phyloP scores from a whole-genome alignment of 2,888 invertebrate genomes.

The Flexamia atlantica region DNA sequence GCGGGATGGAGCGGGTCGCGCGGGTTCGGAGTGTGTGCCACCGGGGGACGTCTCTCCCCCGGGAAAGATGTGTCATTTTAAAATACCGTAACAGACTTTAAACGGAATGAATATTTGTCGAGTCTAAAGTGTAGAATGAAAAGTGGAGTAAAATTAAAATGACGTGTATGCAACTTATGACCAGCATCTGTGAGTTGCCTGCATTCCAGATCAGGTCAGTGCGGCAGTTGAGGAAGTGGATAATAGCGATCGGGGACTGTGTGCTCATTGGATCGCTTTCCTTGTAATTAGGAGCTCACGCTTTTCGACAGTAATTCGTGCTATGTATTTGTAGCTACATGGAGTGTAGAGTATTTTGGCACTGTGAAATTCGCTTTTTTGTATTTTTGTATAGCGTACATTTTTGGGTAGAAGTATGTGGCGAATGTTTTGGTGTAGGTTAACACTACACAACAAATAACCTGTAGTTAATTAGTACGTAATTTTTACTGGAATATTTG shows the following conservation, averaged over 20 bases:
- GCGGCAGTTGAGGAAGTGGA: neutral
- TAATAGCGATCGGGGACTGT: neutral
- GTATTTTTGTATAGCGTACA: no score
- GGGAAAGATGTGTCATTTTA: neutral
- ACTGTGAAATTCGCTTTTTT: no score
- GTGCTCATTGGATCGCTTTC: no score
- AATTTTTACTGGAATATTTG: no score
- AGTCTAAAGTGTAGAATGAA: conserved; percentile 30
- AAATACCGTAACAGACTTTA: neutral
- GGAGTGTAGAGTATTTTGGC: no score
- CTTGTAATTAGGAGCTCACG: no score
- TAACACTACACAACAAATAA: no score
- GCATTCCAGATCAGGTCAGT: conserved; percentile 56
- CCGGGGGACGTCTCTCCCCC: neutral
- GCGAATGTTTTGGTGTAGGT: no score
- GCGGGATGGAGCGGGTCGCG: neutral
- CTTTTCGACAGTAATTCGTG: no score
- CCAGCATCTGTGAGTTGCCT: conserved; percentile 52
- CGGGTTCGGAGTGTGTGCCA: neutral
- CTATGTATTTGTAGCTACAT: no score
- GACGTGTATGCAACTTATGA: conserved; percentile 55
- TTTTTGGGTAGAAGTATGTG: no score
- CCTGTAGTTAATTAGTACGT: no score
- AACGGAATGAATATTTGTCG: neutral
- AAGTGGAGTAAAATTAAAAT: conserved; percentile 54